Base-by-base conservation (phyloP, 1,140 invertebrate genomes). In the Homalodisca vitripennis region DNA sequence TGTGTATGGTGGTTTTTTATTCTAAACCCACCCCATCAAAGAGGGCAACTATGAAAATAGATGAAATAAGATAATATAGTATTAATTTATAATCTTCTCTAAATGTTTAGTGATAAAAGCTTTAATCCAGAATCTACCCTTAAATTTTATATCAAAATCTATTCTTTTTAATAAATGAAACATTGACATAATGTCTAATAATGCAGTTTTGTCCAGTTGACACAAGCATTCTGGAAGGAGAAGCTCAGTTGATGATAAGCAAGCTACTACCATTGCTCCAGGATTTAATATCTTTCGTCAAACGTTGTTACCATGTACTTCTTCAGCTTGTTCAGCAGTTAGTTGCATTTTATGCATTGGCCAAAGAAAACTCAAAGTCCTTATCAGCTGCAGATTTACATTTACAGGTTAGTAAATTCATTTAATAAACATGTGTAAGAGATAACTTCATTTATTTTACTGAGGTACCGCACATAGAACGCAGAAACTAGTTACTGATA, bases 261-360 rank as follows among this genome's bases (percentile, higher is more conserved):
- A 75, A 81, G 64, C 79, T 86, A 71, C 78, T 85, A 68, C 79
- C 83, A 3, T 73, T 81, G 20, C 80, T 92, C 72, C 88, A 89
- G 79, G 82, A 85, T 72, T 75, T 92, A 53, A 84, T 82, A 67
- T 83, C 83, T 73, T 92, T 90, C 84, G 80, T 89, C 22, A 83
- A 80, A 66, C 82, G 89, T 65, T 87, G 86, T 73, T 83, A 88
- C 78, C 84, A 89, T 74, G 88, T 90, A 13, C 80, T 91, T 55
- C 82, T 83, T 51, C 91, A 93, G 80, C 78, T 92, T 1, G 30
- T 70, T 51, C 62, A 63, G 27, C 68, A 70, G 27, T 47, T 71
- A 27, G 27, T 32, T 14, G 60, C 67, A 46, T 63, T 69, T 64
- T 70, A 69, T 70, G 63, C 66, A 57, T 34, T 65, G 47, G 20